phyloP scores from a whole-genome alignment of 2,888 invertebrate genomes.

The Spisula solida region DNA sequence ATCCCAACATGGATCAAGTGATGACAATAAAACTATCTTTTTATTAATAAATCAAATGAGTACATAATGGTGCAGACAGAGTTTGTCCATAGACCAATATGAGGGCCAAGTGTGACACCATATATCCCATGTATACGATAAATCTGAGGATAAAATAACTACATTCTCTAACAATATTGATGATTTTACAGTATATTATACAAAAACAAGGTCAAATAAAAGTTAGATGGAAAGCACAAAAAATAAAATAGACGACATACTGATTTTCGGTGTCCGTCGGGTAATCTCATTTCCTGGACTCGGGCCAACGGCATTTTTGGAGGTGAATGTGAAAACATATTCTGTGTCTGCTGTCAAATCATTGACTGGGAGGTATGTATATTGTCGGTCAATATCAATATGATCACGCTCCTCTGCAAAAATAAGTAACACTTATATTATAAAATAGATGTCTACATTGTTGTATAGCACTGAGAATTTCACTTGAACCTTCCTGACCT shows the following conservation, averaged over 20 bases:
- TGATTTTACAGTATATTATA: too few species aligned
- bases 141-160: too few species aligned
- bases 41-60: too few species aligned
- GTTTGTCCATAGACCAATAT: too few species aligned
- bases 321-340: slow-evolving; percentile 52
- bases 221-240: background rate
- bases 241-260: slow-evolving; percentile 32
- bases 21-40: too few species aligned
- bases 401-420: slow-evolving; percentile 55
- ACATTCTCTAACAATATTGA: too few species aligned
- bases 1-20: too few species aligned
- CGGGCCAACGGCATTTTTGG: slow-evolving; percentile 55
- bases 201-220: background rate
- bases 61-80: too few species aligned
- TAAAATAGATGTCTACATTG: background rate
- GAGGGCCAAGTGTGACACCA: too few species aligned
- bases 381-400: slow-evolving; percentile 39
- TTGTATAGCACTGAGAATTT: too few species aligned
- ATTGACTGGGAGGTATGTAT: slow-evolving; percentile 36
- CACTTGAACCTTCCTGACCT: too few species aligned
- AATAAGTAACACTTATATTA: background rate
- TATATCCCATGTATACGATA: too few species aligned
- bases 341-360: slow-evolving; percentile 29
- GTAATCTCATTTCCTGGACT: slow-evolving; percentile 23
- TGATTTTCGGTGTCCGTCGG: slow-evolving; percentile 18